These are phyloP conservation scores for Ceyx melanurus DNA, from an alignment of 2,113 vertebrate genomes.

Conservation along the genomic window DNA sequence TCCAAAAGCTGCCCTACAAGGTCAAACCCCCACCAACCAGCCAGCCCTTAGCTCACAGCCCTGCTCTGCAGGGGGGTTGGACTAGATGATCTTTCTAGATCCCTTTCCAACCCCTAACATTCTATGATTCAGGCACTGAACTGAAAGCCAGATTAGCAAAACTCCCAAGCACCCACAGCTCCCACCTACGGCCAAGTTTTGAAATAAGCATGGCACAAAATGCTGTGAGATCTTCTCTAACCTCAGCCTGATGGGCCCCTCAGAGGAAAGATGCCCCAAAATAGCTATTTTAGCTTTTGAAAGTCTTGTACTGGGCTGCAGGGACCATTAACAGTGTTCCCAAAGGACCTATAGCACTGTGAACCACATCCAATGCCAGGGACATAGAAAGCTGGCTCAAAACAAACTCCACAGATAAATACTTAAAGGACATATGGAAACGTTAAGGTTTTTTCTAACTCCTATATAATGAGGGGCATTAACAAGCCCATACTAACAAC, in stretches of 20 bases:
- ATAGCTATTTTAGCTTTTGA: background rate
- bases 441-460: background rate
- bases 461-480: background rate
- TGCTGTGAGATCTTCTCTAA: background rate
- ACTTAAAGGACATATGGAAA: background rate
- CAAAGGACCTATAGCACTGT: background rate
- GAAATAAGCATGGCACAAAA: background rate
- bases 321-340: background rate
- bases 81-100: too few species aligned
- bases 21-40: background rate
- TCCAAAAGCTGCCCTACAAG: background rate
- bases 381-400: background rate
- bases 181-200: accelerated
- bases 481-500: background rate
- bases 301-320: background rate
- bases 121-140: background rate
- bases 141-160: background rate
- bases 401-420: background rate
- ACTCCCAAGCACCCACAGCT: background rate
- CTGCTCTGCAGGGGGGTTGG: too few species aligned
- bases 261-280: background rate
- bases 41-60: background rate
- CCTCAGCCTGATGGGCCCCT: background rate
- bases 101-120: too few species aligned
- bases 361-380: background rate